phyloP scores from a whole-genome alignment of 1,140 invertebrate genomes.

The Ostrea denselamellosa region DNA sequence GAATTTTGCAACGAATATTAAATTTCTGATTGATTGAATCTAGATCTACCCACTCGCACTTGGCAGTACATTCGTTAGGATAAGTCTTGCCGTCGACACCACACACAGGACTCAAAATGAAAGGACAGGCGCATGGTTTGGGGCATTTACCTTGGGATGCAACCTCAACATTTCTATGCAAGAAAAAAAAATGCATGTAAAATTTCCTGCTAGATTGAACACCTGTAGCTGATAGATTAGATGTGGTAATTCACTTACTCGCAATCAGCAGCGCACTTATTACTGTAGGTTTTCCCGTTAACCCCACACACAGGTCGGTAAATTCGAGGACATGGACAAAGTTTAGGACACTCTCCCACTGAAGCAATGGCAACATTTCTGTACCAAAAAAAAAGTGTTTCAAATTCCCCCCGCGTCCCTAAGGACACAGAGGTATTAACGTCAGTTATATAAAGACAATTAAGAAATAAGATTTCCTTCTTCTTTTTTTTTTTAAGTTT shows the following conservation, averaged over 20 bases:
- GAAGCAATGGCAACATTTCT: not conserved
- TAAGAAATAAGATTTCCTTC: too few relatives aligned
- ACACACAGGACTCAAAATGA: conserved; percentile 43
- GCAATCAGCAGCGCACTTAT: conserved; percentile 79
- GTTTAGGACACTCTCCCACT: not conserved
- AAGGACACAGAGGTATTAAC: too few relatives aligned
- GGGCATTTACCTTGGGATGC: conserved; percentile 40
- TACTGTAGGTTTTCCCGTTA: conserved; percentile 83
- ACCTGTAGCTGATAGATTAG: too few relatives aligned
- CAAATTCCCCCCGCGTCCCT: too few relatives aligned
- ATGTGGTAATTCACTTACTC: conserved; percentile 28
- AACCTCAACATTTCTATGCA: not conserved
- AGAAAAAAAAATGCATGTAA: not conserved
- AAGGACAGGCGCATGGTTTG: conserved; percentile 39
- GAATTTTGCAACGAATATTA: too few relatives aligned
- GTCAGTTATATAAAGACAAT: too few relatives aligned
- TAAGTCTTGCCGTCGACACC: conserved; percentile 48
- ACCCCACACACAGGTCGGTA: conserved; percentile 87
- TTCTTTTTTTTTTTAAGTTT: too few relatives aligned
- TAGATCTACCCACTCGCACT: conserved; percentile 45
- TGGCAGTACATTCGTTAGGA: conserved; percentile 43
- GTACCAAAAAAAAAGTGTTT: not conserved
- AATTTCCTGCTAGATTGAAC: too few relatives aligned
- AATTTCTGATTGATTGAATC: too few relatives aligned
- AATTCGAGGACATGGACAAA: conserved; percentile 50